Evolutionary conservation across 2,797 vertebrate species (phyloP).

Genomic region (Leptodactylus fallax): DNA sequence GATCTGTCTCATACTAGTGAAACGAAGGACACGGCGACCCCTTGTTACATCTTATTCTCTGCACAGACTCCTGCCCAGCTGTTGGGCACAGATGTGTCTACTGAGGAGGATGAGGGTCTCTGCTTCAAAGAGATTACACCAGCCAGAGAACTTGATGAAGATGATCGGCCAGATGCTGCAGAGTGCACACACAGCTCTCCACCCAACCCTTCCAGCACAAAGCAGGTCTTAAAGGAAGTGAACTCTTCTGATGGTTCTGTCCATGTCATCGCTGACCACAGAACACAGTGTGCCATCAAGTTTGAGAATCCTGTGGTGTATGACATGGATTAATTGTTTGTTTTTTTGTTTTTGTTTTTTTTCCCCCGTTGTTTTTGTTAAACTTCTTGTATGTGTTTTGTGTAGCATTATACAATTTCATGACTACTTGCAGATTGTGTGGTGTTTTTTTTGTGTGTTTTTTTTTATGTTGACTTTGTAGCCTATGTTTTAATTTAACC

Average conservation of each 20-base stretch:
- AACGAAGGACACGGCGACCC: not conserved
- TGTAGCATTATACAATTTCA: not conserved
- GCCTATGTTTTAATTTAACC: too few species aligned
- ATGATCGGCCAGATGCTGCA: slow-evolving; percentile 61
- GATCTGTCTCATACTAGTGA: not conserved
- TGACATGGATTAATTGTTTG: slow-evolving; percentile 82
- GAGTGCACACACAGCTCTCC: not conserved
- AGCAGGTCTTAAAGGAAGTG: slow-evolving; percentile 74
- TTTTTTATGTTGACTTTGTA: too few species aligned
- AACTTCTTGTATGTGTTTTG: too few species aligned
- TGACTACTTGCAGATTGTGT: not conserved
- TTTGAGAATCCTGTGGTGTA: slow-evolving; percentile 86
- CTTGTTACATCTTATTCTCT: not conserved
- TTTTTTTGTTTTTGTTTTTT: too few species aligned
- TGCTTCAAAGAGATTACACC: slow-evolving; percentile 45
- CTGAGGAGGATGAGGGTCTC: not conserved
- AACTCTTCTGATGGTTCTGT: slow-evolving; percentile 74
- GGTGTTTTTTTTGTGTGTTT: too few species aligned
- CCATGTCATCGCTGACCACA: slow-evolving; percentile 76
- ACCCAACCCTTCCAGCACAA: not conserved
- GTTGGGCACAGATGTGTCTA: not conserved
- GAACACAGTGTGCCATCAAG: slow-evolving; percentile 76
- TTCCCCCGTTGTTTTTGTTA: too few species aligned
- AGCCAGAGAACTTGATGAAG: slow-evolving; percentile 64
- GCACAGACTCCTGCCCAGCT: slow-evolving; percentile 34